phyloP scores from a whole-genome alignment of 1,140 invertebrate genomes.

The Leptopilina clavipes region DNA sequence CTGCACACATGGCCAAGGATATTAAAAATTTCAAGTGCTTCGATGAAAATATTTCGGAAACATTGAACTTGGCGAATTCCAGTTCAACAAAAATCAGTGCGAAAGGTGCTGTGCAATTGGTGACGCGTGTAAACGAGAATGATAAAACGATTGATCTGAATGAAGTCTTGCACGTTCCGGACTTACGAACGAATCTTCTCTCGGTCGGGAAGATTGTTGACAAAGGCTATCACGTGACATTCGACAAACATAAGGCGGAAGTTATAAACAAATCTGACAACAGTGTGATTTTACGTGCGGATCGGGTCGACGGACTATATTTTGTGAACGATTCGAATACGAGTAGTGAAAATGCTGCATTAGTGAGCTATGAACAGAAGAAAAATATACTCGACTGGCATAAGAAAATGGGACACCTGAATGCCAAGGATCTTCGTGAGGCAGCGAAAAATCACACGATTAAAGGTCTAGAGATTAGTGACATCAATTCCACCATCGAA shows the following conservation, averaged over 20 bases:
- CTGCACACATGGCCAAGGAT: neutral
- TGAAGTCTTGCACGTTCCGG: slow-evolving; percentile 10
- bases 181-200: slow-evolving; percentile 11
- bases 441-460: slow-evolving; percentile 28
- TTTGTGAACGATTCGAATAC: slow-evolving; percentile 30
- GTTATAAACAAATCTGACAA: neutral
- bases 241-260: neutral
- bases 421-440: slow-evolving; percentile 27
- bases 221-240: slow-evolving; percentile 33
- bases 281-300: slow-evolving; percentile 31
- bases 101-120: neutral
- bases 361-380: slow-evolving; percentile 26
- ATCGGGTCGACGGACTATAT: slow-evolving; percentile 44
- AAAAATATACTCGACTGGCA: slow-evolving; percentile 44
- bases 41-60: neutral
- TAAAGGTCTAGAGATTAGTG: slow-evolving; percentile 10
- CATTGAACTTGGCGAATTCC: neutral
- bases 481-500: neutral
- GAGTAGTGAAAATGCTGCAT: neutral
- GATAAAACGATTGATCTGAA: neutral
- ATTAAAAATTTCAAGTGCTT: neutral
- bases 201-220: neutral
- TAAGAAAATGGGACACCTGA: slow-evolving; percentile 36
- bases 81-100: slow-evolving; percentile 1
- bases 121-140: neutral